Evolutionary conservation across 2,797 vertebrate genomes (phyloP), one percentile per base, ranked within the genome.

Genomic region (Mormyrus proboscirostris): DNA sequence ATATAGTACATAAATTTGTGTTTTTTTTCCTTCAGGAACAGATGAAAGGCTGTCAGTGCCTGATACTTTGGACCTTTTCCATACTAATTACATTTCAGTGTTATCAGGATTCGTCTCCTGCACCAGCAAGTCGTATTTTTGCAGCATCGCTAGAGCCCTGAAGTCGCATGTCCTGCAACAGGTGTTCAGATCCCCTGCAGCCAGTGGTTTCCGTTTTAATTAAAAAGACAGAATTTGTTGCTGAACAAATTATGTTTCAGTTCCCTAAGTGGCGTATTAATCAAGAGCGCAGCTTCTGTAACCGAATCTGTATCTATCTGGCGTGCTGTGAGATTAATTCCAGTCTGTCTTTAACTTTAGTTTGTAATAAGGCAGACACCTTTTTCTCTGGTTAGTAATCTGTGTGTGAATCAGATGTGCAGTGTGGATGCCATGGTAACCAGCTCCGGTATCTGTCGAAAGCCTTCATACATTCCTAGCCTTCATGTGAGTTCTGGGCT

Each of bases 51-150:
- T 25, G 16, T 44, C 47, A 38, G 47, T 8, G 82, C 84, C 86
- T 62, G 41, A 41, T 53, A 88, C 16, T 25, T 53, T 25, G 25
- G 41, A 10, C 69, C 69, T 33, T 10, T 10, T 69, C 83, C 41
- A 84, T 51, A 76, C 55, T 90, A 88, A 88, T 90, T 76, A 86
- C 7, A 59, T 57, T 29, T 47, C 79, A 76, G 53, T 86, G 12
- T 90, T 76, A 65, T 88, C 76, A 85, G 47, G 10, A 10, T 88
- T 41, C 69, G 16, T 84, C 19, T 84, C 25, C 25, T 55, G 82
- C 49, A 44, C 47, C 29, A 25, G 7, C 16, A 16, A 85, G 22
- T 19, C 22, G 1, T 65, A 57, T 38, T 89, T 85, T 62, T 19
- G 3, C 49, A 51, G 19, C 7, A 12, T 8, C 16, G 9, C 22